phyloP scores from a whole-genome alignment of 2,888 invertebrate species.

The Latrodectus elegans region DNA sequence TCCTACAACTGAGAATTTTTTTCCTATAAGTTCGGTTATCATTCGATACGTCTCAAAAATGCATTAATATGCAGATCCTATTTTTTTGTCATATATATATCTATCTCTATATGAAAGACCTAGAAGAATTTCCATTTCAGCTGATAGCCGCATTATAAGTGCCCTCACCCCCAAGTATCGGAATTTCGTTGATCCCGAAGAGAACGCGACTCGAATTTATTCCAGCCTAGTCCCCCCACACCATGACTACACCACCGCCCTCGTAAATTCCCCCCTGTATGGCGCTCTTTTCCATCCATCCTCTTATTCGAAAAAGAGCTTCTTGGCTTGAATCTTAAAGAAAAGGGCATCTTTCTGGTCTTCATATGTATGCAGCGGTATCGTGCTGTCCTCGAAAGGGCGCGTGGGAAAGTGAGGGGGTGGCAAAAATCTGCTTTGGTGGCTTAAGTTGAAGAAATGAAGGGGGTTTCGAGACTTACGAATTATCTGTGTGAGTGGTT shows the following conservation, averaged over 20 bases:
- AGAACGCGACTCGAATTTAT: slow-evolving; percentile 48
- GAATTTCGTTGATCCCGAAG: slow-evolving; percentile 37
- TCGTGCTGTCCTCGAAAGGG: background rate
- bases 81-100: slow-evolving; percentile 33
- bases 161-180: slow-evolving; percentile 36
- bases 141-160: slow-evolving; percentile 50
- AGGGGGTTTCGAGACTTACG: background rate
- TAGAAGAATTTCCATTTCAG: slow-evolving; percentile 26
- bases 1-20: background rate
- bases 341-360: slow-evolving; percentile 7
- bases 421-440: slow-evolving; percentile 38
- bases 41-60: slow-evolving; percentile 39
- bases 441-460: slow-evolving; percentile 34
- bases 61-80: slow-evolving; percentile 54
- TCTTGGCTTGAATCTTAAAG: slow-evolving; percentile 31
- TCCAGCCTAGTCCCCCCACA: slow-evolving; percentile 3
- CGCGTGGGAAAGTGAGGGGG: background rate
- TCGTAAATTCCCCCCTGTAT: slow-evolving; percentile 1
- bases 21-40: slow-evolving; percentile 9
- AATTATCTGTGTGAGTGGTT: slow-evolving; percentile 46
- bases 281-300: background rate
- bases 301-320: slow-evolving; percentile 1
- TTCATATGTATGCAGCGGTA: slow-evolving; percentile 18
- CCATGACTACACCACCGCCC: background rate
- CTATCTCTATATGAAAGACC: slow-evolving; percentile 36